These are phyloP conservation scores for Aphelocoma californica DNA, from an alignment of 2,797 vertebrate species.

Conservation along the genomic window DNA sequence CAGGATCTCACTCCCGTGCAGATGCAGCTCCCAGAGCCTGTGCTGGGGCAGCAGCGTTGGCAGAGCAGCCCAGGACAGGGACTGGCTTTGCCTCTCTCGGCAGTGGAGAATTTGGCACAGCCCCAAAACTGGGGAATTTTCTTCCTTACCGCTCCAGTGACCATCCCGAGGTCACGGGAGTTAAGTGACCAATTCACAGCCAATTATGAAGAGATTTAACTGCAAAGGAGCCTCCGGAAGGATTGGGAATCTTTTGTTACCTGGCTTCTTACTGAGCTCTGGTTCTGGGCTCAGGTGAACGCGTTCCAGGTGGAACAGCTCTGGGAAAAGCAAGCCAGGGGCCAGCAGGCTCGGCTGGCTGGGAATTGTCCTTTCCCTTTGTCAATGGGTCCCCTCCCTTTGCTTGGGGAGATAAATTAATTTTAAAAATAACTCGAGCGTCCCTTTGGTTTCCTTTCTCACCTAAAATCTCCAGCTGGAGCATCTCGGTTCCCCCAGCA, in stretches of 20 bases:
- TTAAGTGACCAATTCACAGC: not conserved
- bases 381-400: not conserved
- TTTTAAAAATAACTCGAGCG: not conserved
- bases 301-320: not conserved
- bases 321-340: not conserved
- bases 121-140: not conserved
- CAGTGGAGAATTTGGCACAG: not conserved
- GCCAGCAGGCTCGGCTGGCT: not conserved
- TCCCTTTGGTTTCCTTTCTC: not conserved
- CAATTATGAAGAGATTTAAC: not conserved
- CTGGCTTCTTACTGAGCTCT: not conserved
- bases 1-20: not conserved
- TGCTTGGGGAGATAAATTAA: not conserved
- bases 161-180: not conserved
- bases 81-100: not conserved
- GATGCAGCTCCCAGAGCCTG: not conserved
- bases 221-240: not conserved
- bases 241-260: constrained; percentile 12
- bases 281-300: not conserved
- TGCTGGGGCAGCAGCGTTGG: not conserved
- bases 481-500: not conserved
- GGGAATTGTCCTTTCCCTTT: not conserved
- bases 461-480: not conserved
- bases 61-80: not conserved
- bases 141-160: not conserved